Evolutionary conservation across 2,888 invertebrate genomes (phyloP).

Genomic region (Meiosimyza decipiens): DNA sequence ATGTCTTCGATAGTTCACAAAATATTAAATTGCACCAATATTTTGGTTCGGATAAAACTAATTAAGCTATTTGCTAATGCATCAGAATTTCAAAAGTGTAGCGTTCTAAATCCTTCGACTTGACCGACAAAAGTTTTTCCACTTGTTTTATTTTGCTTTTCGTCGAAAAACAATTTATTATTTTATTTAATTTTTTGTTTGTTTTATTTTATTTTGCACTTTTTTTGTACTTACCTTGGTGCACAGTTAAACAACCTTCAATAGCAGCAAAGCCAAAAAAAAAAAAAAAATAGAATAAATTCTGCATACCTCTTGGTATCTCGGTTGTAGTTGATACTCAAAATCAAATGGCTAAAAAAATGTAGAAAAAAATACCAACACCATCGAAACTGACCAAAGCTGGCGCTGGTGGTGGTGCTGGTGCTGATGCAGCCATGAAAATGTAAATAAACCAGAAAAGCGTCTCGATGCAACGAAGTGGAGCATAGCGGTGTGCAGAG

Average conservation of each 20-base stretch:
- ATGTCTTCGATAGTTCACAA: too few relatives aligned
- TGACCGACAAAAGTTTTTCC: too few relatives aligned
- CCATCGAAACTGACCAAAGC: background rate
- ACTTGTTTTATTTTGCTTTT: too few relatives aligned
- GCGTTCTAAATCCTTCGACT: too few relatives aligned
- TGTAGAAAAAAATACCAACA: background rate
- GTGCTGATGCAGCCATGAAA: slow-evolving; percentile 13
- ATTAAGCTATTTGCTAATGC: too few relatives aligned
- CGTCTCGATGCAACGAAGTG: too few relatives aligned
- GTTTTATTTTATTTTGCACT: background rate
- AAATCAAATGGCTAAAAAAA: background rate
- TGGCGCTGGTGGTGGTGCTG: slow-evolving; percentile 9
- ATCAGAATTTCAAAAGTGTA: too few relatives aligned
- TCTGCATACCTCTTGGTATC: too few relatives aligned
- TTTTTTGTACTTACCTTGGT: background rate
- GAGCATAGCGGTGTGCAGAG: background rate
- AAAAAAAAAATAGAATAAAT: background rate
- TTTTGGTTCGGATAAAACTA: too few relatives aligned
- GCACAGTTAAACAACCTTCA: slow-evolving; percentile 7
- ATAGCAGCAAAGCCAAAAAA: background rate
- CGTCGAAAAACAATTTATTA: background rate
- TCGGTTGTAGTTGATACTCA: too few relatives aligned
- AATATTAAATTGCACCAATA: too few relatives aligned
- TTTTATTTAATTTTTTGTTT: background rate
- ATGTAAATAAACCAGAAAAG: slow-evolving; percentile 26